Evolutionary conservation across 2,888 invertebrate species (phyloP), one percentile per base, ranked within the genome.

Genomic region (Sesamia inferens): DNA sequence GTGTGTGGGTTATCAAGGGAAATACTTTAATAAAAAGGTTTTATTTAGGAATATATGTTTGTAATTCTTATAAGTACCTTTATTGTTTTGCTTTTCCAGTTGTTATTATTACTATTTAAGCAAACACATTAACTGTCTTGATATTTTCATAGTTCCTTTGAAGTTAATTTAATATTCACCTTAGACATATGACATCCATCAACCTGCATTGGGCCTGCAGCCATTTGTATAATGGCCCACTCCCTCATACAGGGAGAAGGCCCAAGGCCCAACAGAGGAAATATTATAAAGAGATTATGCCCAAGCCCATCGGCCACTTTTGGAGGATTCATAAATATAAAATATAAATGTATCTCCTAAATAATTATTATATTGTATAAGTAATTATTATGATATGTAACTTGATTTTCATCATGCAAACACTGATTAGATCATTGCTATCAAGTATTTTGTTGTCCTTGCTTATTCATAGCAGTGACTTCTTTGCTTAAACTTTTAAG

Each of bases 1-100:
- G n/a, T 71, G 8, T 67, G 14, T 24, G 58, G 19, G 47, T 68
- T 65, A 67, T 74, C 39, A 57, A 58, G 24, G 61, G 16, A 42
- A 57, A n/a, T 55, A 31, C 14, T 59, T 39, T 24, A 64, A 2
- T 39, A 19, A 55, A 62, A 57, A 65, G 22, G 62, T 64, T 67
- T 59, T 59, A 22, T 67, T 44, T 22, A 19, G 2, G 31, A 51
- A 62, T 58, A 5, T 24, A 13, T 10, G 39, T 4, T 19, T 10
- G 55, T 55, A n/a, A 16, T 22, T 63, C 51, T 2, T 6, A 47
- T 47, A n/a, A n/a, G 24, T 71, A 47, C 2, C 10, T 16, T 16
- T 14, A 24, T 42, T 7, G 24, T 51, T 65, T 66, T 48, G 7
- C 6, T 31, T 57, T 73, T 24, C 39, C 14, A n/a, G 19, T n/a